Base-by-base conservation (phyloP, 2,797 vertebrate genomes). In the Bufotes viridis region DNA sequence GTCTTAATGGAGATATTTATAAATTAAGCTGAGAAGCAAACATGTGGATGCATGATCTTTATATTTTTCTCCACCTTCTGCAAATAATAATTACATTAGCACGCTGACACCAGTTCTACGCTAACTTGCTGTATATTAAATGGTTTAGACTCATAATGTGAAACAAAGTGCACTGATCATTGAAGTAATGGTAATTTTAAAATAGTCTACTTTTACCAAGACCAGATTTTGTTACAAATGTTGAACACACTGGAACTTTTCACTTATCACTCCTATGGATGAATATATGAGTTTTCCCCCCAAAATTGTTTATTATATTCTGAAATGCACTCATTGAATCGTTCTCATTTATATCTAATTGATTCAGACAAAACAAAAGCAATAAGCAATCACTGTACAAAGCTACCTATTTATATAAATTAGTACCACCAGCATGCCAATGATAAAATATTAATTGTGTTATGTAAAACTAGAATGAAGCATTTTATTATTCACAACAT, bases 401-500 rank as follows among this genome's bases (percentile, higher is more conserved):
- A 4, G 15, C 51, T 53, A 76, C 22, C 10, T 53, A 55, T 55
- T 22, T 20, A 72, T 72, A 5, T 51, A 76, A 24, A 55, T 76
- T n/a, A 76, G 12, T 53, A 7, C 9, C 24, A 1, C 34, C 49
- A 65, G 2, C 1, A 1, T 24, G 11, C 51, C 7, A 26, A 61
- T 20, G 42, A 0, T 14, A 65, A 81, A 65, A n/a, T n/a, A 49
- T 49, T 51, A 51, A 65, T 67, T 49, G 2, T 49, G 14, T 81
- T 81, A 63, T n/a, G 5, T 81, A 65, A 81, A 65, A 51, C 22
- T 49, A 51, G 24, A 42, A 61, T 74, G 74, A 75, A 63, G 24
- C 58, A 75, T 84, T 84, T 76, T 84, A 84, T 84, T 84, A 76
- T 76, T 84, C 83, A 51, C 57, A 75, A 74, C 57, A 74, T 84